Evolutionary conservation across 2,888 invertebrate species (phyloP), one percentile per base, ranked within the genome.

Genomic region (Dorcus hopei): DNA sequence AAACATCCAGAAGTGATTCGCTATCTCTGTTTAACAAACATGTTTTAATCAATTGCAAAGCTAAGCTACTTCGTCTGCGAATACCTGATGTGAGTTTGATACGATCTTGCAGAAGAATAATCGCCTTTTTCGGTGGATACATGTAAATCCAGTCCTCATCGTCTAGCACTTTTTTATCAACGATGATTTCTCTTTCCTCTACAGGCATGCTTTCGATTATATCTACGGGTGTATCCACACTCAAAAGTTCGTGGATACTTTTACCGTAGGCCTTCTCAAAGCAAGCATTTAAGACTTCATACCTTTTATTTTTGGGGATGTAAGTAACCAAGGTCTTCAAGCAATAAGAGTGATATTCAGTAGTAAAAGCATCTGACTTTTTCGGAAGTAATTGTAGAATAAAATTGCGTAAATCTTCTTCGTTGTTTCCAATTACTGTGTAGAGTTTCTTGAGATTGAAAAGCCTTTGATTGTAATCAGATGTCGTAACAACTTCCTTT

Each of bases 241-340:
- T 7, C 7, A 33, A 33, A 33, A 33, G 26, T 33, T 54, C 45
- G 9, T 42, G 9, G n/a, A 58, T 26, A 38, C 45, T 26, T 26
- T 23, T 42, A 4, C 41, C 43, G 23, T 58, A 58, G 40, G 50
- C 50, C 33, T 39, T 26, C n/a, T 54, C 33, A 49, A 58, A 58
- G 9, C 7, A 40, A 58, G 40, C 19, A 42, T 45, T 54, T 19
- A 38, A 8, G 6, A 38, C 8, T 19, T 49, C 43, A 39, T 26
- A 38, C 49, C 16, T 41, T 40, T 38, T 50, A 9, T 8, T 45
- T n/a, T 14, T 41, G 42, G 3, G n/a, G 5, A 43, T 39, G 39
- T 40, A 51, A 3, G 5, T 19, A 23, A 52, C 8, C 16, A 57
- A 48, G 3, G 7, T 11, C 14, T 43, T 38, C 6, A 57, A 41